Conservation (phyloP, 1,140 invertebrate species). For the Metaphire vulgaris region DNA sequence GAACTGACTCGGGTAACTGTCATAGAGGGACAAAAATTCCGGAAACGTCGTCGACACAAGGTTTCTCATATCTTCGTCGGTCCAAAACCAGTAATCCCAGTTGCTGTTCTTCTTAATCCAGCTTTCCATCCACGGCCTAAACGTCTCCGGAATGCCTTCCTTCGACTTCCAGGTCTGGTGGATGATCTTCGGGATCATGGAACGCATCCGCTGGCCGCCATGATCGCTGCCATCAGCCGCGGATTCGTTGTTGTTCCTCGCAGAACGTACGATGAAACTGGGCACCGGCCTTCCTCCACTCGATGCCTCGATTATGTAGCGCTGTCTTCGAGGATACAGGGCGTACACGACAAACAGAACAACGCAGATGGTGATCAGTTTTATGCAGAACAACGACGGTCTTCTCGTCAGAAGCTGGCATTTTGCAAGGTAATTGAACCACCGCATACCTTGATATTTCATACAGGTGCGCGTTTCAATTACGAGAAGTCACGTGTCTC, state of each 20-base stretch:
- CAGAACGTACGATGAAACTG: not conserved
- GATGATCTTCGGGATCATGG: conserved; percentile 27
- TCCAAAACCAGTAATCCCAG: conserved; percentile 32
- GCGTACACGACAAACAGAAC: not conserved
- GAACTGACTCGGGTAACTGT: conserved; percentile 14
- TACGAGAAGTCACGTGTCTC: too few relatives aligned
- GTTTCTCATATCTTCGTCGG: conserved; percentile 19
- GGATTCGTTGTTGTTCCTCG: not conserved
- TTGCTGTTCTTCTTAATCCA: conserved; percentile 21
- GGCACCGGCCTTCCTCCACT: too few relatives aligned
- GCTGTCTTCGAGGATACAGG: too few relatives aligned
- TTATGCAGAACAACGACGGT: not conserved
- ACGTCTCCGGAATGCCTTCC: conserved; percentile 7
- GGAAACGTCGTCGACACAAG: conserved; percentile 24
- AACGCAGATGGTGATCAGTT: not conserved
- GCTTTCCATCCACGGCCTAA: conserved; percentile 11
- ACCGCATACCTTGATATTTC: too few relatives aligned
- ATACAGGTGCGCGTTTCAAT: too few relatives aligned
- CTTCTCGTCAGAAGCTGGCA: not conserved
- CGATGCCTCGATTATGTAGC: too few relatives aligned
- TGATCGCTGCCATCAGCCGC: not conserved
- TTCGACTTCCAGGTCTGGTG: conserved; percentile 28
- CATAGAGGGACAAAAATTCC: conserved; percentile 17
- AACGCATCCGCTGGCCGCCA: too few relatives aligned
- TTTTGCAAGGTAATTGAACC: too few relatives aligned